Evolutionary conservation across 2,797 vertebrate genomes (phyloP), one percentile per base, ranked within the genome.

Genomic region (Ataeniobius toweri): DNA sequence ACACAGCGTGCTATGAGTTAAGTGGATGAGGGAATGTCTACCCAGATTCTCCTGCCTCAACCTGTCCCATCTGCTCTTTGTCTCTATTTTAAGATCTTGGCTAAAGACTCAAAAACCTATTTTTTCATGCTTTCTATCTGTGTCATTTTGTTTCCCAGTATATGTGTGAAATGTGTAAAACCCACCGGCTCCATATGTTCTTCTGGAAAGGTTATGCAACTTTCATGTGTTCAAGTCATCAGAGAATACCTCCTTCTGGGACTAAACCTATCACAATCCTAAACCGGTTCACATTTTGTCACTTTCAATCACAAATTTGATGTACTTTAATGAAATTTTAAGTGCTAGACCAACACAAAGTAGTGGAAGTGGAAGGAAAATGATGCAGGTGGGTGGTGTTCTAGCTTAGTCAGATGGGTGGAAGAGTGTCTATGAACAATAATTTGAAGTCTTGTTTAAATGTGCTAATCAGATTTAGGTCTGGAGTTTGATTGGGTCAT

Each of bases 121-220:
- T 76, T 83, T 56, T 31, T 20, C 39, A 59, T 71, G 51, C 50
- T 77, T 58, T 82, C 67, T 46, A 59, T 77, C 41, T 61, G 56
- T 75, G 78, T 87, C 76, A 81, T 85, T 91, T 92, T 90, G 89
- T 79, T 85, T 84, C 79, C 83, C 85, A 79, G 82, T 89, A n/a
- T n/a, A 88, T 31, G 31, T 31, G 31, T 31, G 31, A 94, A 93
- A 87, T 46, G 74, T 73, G 76, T 86, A 61, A 87, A 87, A 83
- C 79, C 89, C 80, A 85, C 63, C 56, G 76, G 80, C 73, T 92
- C 89, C 89, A 90, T 89, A 86, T 83, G 84, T 63, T 83, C 51
- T 22, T 59, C 71, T 75, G 53, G 10, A 71, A 86, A 59, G 58
- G 83, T 93, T 92, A 89, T 76, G 87, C 86, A 91, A 90, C 87